Evolutionary conservation across 37 sponge, comb jelly and placozoan species (phyloP).

Genomic region (Beroe forskalii): DNA sequence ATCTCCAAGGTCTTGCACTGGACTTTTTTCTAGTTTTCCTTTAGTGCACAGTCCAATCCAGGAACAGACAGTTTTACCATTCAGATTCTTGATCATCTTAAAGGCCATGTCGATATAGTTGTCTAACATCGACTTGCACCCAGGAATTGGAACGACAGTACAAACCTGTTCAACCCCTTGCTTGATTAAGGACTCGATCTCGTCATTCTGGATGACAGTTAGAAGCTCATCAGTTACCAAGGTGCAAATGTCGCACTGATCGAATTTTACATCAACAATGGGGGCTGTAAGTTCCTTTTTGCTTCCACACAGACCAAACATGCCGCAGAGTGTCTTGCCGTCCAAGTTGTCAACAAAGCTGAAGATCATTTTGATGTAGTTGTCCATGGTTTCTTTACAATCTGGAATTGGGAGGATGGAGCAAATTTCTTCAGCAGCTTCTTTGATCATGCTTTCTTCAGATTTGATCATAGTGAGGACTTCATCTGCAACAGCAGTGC

Average conservation of each 20-base stretch:
- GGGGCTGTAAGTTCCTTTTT: background rate
- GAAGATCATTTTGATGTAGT: background rate
- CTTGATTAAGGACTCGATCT: background rate
- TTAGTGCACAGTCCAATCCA: background rate
- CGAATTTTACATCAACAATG: background rate
- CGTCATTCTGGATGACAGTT: background rate
- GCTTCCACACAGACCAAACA: background rate
- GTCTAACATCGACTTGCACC: background rate
- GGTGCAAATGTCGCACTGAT: background rate
- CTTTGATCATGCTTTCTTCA: background rate
- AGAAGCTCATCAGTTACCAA: constrained; percentile 11
- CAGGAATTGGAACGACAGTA: constrained; percentile 7
- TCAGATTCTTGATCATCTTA: background rate
- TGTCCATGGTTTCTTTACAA: constrained; percentile 47
- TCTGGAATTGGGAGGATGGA: constrained; percentile 50
- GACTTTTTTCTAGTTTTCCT: background rate
- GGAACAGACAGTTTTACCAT: constrained; percentile 1
- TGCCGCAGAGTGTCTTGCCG: constrained; percentile 27
- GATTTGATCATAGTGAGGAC: background rate
- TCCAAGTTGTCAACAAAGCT: background rate
- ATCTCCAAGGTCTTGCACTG: background rate
- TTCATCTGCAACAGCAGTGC: constrained; percentile 17
- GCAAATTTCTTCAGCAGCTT: background rate
- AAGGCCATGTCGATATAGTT: constrained; percentile 4
- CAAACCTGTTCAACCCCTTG: constrained; percentile 5